A percentile compares a stretch with the other conserved stretches of the same genome.
Evolutionary conservation across 2,888 invertebrate genomes (phyloP).

Genomic region (Mimas tiliae): DNA sequence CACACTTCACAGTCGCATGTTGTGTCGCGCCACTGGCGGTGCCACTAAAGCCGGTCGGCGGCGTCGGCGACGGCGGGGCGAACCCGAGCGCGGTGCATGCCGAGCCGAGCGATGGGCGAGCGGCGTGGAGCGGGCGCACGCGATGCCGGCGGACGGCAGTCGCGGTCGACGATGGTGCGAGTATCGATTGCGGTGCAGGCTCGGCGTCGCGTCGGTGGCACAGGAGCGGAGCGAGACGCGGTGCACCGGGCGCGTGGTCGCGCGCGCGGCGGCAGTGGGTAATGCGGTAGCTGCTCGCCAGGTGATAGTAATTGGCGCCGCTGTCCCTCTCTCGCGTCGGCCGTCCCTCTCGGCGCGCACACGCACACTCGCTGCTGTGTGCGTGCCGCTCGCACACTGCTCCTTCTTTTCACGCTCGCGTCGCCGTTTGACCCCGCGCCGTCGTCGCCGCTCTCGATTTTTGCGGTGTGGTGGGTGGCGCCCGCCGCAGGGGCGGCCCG

Average conservation of each 20-base stretch:
- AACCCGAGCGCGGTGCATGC: slow-evolving; percentile 50
- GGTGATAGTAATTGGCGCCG: slow-evolving; percentile 86
- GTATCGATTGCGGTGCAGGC: slow-evolving; percentile 66
- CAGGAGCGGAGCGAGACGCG: slow-evolving; percentile 71
- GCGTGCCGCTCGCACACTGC: slow-evolving; percentile 75
- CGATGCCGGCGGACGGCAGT: slow-evolving; percentile 56
- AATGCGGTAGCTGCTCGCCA: slow-evolving; percentile 87
- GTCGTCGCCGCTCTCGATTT: slow-evolving; percentile 86
- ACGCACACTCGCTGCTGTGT: slow-evolving; percentile 70
- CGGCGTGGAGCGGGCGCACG: slow-evolving; percentile 40
- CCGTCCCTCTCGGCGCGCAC: slow-evolving; percentile 83
- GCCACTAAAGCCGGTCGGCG: slow-evolving; percentile 41
- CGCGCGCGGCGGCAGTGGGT: slow-evolving; percentile 85
- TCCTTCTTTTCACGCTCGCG: slow-evolving; percentile 84
- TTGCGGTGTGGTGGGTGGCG: slow-evolving; percentile 87
- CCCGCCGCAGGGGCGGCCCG: slow-evolving; percentile 83
- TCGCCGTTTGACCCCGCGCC: slow-evolving; percentile 84
- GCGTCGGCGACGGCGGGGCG: slow-evolving; percentile 47
- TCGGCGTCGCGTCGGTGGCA: slow-evolving; percentile 55
- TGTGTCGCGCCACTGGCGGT: slow-evolving; percentile 48
- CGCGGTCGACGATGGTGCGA: slow-evolving; percentile 52
- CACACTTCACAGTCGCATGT: slow-evolving; percentile 81
- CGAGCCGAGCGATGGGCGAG: slow-evolving; percentile 42
- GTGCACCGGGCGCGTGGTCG: slow-evolving; percentile 85
- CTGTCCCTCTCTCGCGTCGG: slow-evolving; percentile 80